A percentile compares a stretch with the other conserved stretches of the same genome.
These are phyloP conservation scores for Rhodinocichla rosea DNA, from an alignment of 2,113 vertebrate genomes.

Conservation along the genomic window DNA sequence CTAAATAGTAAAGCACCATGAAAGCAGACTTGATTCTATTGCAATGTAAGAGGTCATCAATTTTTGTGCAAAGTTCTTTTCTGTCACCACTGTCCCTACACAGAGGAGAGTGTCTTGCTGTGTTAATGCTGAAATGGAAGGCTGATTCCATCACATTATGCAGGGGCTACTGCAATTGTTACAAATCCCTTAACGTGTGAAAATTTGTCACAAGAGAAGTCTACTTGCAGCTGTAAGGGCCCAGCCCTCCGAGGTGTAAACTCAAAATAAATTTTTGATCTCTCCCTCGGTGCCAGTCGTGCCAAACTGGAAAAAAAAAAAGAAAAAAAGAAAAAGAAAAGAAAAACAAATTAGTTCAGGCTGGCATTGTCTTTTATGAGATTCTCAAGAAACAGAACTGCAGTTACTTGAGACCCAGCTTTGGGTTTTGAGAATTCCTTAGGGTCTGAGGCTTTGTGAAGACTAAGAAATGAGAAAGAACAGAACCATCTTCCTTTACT, in stretches of 20 bases:
- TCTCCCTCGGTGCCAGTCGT: constrained; percentile 34
- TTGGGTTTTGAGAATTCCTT: not conserved
- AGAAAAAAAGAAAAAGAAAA: not conserved
- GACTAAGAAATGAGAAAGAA: not conserved
- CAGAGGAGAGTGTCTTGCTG: not conserved
- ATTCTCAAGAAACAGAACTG: not conserved
- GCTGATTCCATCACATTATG: constrained; percentile 8
- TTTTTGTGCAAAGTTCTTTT: not conserved
- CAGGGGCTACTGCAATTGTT: constrained; percentile 53
- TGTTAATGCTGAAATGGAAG: not conserved
- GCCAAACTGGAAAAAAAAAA: constrained; percentile 43
- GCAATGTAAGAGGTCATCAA: not conserved
- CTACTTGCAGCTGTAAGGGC: constrained; percentile 66
- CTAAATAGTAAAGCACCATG: not conserved
- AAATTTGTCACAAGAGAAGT: constrained; percentile 72
- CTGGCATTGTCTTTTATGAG: not conserved
- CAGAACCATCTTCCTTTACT: not conserved
- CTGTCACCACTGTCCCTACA: not conserved
- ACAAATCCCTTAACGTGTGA: constrained; percentile 67
- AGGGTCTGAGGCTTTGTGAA: not conserved
- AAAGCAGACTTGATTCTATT: not conserved
- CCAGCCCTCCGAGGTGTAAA: constrained; percentile 66
- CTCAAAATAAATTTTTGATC: constrained; percentile 67
- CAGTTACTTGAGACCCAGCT: not conserved
- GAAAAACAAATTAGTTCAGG: not conserved